Conservation (phyloP, 2,797 vertebrate species). For the Okamejei kenojei region DNA sequence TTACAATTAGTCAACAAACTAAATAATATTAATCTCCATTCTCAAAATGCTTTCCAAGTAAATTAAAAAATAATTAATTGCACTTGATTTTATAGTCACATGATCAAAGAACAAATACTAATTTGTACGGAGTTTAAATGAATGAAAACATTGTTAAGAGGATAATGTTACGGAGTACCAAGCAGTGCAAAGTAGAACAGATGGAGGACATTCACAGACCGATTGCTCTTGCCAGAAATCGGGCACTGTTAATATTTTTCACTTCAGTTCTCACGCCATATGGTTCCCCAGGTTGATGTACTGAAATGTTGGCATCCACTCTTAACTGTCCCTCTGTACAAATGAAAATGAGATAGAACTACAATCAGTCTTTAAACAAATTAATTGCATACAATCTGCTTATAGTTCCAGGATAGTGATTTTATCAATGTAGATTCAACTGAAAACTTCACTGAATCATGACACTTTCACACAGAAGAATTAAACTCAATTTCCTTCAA, state of each 20-base stretch:
- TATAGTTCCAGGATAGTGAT: neutral
- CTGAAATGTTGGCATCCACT: conserved; percentile 93
- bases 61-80: neutral
- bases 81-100: neutral
- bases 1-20: neutral
- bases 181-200: neutral
- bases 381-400: neutral
- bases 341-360: conserved; percentile 38
- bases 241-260: conserved; percentile 93
- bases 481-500: neutral
- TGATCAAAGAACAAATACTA: neutral
- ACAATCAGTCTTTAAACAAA: neutral
- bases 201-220: conserved; percentile 54
- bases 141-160: neutral
- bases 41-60: neutral
- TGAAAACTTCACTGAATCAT: neutral
- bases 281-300: conserved; percentile 77
- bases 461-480: neutral
- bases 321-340: conserved; percentile 86
- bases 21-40: neutral
- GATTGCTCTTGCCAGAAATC: conserved; percentile 77
- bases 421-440: neutral
- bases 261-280: conserved; percentile 86
- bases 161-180: neutral
- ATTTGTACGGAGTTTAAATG: neutral